A percentile compares a stretch with the other conserved stretches of the same genome.
Conservation (phyloP, 2,113 vertebrate species). For the Hippopotamus amphibius region DNA sequence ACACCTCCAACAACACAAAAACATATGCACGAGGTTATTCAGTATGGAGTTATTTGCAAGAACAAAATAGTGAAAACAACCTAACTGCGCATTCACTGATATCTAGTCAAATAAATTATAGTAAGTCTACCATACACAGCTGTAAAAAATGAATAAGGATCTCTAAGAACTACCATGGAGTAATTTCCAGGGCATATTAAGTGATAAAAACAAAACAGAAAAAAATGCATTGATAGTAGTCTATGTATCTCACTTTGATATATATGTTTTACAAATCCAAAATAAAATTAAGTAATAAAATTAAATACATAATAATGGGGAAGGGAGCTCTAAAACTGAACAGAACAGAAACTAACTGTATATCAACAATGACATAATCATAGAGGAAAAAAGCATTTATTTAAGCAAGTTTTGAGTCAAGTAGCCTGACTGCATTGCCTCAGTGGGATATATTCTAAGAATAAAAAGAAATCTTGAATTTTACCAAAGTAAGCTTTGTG, state of each 20-base stretch:
- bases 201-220: not conserved
- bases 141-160: not conserved
- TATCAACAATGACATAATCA: not conserved
- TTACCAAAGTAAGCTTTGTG: not conserved
- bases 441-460: not conserved
- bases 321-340: not conserved
- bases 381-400: not conserved
- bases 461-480: constrained; percentile 45
- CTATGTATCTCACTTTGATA: constrained; percentile 2
- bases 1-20: not conserved
- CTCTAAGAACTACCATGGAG: not conserved
- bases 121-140: not conserved
- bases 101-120: not conserved
- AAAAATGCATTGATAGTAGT: not conserved
- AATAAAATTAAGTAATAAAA: not conserved
- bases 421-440: not conserved
- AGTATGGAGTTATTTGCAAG: not conserved
- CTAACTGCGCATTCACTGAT: not conserved
- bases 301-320: not conserved
- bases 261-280: not conserved
- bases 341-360: not conserved
- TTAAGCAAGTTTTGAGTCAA: not conserved
- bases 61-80: not conserved
- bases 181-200: not conserved
- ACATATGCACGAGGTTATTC: not conserved